phyloP scores from a whole-genome alignment of 1,140 invertebrate species.

The Pteromalus puparum region DNA sequence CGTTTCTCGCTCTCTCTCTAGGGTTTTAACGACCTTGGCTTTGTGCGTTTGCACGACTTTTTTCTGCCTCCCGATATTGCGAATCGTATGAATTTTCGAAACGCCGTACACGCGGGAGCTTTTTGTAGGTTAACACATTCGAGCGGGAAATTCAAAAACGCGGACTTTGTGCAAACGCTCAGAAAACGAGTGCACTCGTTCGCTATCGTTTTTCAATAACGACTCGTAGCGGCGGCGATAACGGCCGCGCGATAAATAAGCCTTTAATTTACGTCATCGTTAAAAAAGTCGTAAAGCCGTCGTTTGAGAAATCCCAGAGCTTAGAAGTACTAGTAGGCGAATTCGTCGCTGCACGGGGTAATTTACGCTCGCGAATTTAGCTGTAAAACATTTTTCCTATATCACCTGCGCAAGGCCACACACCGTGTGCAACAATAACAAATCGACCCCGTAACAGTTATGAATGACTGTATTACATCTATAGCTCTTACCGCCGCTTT shows the following conservation, averaged over 20 bases:
- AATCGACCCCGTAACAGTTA: constrained; percentile 39
- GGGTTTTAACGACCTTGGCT: background rate
- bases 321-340: background rate
- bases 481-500: background rate
- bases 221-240: background rate
- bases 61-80: background rate
- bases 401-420: background rate
- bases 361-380: constrained; percentile 16
- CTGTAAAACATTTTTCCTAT: background rate
- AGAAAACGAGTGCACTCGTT: background rate
- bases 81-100: background rate
- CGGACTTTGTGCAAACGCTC: background rate
- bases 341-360: background rate
- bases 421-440: background rate
- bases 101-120: background rate
- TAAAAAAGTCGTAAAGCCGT: constrained; percentile 19
- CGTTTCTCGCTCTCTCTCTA: background rate
- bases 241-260: constrained; percentile 23
- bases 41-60: background rate
- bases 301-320: background rate
- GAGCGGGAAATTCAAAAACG: background rate
- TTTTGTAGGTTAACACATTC: background rate
- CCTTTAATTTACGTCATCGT: constrained; percentile 15
- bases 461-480: background rate
- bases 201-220: constrained; percentile 3